Evolutionary conservation across 1,140 invertebrate species (phyloP).

Genomic region (Palaemon carinicauda): DNA sequence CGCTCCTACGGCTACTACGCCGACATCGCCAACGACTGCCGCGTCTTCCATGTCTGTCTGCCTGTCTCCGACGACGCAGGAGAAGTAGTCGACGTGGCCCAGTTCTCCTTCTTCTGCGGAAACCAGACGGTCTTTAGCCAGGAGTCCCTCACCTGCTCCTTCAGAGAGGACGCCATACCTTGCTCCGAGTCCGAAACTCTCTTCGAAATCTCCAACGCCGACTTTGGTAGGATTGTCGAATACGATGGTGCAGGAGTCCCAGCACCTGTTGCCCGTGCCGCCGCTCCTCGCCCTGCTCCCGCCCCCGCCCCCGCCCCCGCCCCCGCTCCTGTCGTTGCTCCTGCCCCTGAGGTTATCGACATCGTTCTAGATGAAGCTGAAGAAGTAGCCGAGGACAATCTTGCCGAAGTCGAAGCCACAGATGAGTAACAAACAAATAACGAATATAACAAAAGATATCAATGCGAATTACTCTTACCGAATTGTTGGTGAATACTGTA

Average conservation of each 20-base stretch:
- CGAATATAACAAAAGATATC: too few relatives aligned
- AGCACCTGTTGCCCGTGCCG: neutral
- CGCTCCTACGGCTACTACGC: slow-evolving; percentile 60
- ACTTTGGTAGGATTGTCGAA: slow-evolving; percentile 29
- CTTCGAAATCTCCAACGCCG: slow-evolving; percentile 27
- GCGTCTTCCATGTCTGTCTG: slow-evolving; percentile 59
- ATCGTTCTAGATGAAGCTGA: too few relatives aligned
- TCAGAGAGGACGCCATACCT: slow-evolving; percentile 23
- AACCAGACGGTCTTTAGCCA: slow-evolving; percentile 44
- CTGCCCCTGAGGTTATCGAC: too few relatives aligned
- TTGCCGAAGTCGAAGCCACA: too few relatives aligned
- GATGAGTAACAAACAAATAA: too few relatives aligned
- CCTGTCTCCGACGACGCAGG: slow-evolving; percentile 59
- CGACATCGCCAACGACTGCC: slow-evolving; percentile 31
- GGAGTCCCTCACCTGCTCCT: slow-evolving; percentile 20
- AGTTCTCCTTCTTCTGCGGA: slow-evolving; percentile 46
- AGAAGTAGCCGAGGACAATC: too few relatives aligned
- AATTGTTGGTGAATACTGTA: too few relatives aligned
- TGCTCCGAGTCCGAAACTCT: slow-evolving; percentile 37
- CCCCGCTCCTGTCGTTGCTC: neutral
- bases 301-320: neutral
- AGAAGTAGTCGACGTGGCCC: slow-evolving; percentile 1
- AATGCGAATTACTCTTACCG: too few relatives aligned
- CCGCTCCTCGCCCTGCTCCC: too few relatives aligned
- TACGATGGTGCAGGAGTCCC: neutral